Evolutionary conservation across 2,797 vertebrate species (phyloP).

Genomic region (Microhierax caerulescens): DNA sequence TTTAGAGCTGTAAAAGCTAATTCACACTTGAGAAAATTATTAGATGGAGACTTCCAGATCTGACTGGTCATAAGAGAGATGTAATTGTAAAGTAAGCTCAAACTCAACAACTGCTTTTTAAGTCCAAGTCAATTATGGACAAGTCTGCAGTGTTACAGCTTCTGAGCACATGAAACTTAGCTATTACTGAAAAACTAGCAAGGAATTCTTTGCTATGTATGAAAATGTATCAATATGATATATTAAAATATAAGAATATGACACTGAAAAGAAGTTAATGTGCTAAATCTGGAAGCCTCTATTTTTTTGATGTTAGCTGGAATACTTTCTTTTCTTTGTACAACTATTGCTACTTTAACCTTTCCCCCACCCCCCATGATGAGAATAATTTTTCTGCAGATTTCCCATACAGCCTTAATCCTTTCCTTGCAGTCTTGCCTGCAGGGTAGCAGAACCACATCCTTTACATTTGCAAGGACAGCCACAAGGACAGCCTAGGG

Average conservation of each 20-base stretch:
- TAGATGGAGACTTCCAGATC: constrained; percentile 45
- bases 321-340: background rate
- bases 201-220: background rate
- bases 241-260: background rate
- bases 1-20: constrained; percentile 26
- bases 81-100: constrained; percentile 46
- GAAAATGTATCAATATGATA: constrained; percentile 1
- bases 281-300: background rate
- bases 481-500: background rate
- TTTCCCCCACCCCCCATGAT: background rate
- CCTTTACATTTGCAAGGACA: background rate
- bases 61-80: constrained; percentile 21
- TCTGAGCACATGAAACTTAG: constrained; percentile 21
- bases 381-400: constrained; percentile 1
- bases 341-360: background rate
- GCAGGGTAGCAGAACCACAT: background rate
- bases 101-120: constrained; percentile 26
- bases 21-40: constrained; percentile 42
- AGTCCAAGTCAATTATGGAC: constrained; percentile 48
- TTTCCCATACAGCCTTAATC: background rate
- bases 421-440: background rate
- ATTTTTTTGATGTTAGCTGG: background rate
- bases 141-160: constrained; percentile 4
- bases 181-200: constrained; percentile 17
- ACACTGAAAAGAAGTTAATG: background rate